Percentiles rank a stretch among this genome's conserved stretches.
These are phyloP conservation scores for Menidia menidia DNA, from an alignment of 2,797 vertebrate species.

Conservation along the genomic window DNA sequence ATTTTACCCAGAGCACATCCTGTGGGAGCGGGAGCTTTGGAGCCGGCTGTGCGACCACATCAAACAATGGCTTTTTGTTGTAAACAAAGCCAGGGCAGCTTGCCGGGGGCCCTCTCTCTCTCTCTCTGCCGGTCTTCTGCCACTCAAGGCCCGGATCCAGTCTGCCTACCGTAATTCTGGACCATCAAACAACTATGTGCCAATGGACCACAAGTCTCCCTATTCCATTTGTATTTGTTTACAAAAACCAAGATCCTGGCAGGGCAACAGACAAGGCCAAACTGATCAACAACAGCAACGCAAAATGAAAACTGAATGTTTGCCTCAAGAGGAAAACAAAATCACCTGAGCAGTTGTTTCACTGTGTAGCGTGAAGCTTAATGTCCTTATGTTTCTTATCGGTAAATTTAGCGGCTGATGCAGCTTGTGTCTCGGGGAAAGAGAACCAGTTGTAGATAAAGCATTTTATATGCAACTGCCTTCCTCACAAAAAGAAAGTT, in stretches of 20 bases:
- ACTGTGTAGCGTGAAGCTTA: constrained; percentile 45
- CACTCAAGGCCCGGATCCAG: constrained; percentile 62
- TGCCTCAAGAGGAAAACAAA: constrained; percentile 60
- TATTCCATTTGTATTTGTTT: constrained; percentile 70
- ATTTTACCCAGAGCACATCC: constrained; percentile 86
- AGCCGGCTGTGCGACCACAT: constrained; percentile 83
- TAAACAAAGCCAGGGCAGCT: constrained; percentile 88
- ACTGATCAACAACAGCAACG: constrained; percentile 57
- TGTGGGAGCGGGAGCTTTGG: constrained; percentile 85
- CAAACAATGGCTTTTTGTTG: constrained; percentile 89
- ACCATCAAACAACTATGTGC: constrained; percentile 76
- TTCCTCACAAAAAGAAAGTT: constrained; percentile 11
- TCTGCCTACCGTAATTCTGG: constrained; percentile 69
- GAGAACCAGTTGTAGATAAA: constrained; percentile 45
- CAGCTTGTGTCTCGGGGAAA: constrained; percentile 51
- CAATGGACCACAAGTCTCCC: constrained; percentile 60
- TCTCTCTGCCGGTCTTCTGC: constrained; percentile 50
- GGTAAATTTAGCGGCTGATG: constrained; percentile 46
- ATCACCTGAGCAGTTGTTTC: constrained; percentile 70
- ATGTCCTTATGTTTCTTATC: constrained; percentile 65
- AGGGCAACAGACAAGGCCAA: constrained; percentile 67
- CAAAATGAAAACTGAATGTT: constrained; percentile 59
- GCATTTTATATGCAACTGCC: constrained; percentile 47
- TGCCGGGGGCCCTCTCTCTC: constrained; percentile 78
- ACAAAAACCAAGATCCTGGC: constrained; percentile 70